Conservation (phyloP, 2,113 vertebrate species). For the Suncus etruscus region DNA sequence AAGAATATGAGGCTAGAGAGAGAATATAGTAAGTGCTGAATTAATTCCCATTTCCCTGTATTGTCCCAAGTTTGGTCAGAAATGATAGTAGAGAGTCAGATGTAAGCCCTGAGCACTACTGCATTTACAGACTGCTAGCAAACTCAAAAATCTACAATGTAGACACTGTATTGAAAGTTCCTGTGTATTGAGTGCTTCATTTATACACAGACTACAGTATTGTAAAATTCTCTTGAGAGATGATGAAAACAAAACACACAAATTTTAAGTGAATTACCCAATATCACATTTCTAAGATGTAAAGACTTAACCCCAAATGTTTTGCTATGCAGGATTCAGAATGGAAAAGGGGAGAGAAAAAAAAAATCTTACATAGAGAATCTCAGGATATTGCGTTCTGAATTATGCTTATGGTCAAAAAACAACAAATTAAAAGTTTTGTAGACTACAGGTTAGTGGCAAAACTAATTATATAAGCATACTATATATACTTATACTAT, state of each 20-base stretch:
- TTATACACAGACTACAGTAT: background rate
- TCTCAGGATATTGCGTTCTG: background rate
- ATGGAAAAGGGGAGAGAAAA: background rate
- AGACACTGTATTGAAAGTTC: background rate
- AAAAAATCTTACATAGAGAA: background rate
- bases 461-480: too few species aligned
- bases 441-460: background rate
- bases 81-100: too few species aligned
- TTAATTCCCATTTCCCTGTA: too few species aligned
- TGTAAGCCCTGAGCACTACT: too few species aligned
- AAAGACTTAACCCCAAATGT: background rate
- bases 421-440: background rate
- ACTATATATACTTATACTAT: too few species aligned
- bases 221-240: background rate
- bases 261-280: background rate
- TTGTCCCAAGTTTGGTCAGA: too few species aligned
- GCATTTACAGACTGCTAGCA: too few species aligned
- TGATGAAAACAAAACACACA: background rate
- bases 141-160: background rate
- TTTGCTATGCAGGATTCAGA: background rate
- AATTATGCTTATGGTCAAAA: background rate
- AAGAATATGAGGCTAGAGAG: background rate
- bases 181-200: background rate
- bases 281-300: background rate
- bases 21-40: too few species aligned